These are phyloP conservation scores for Ferrisia virgata DNA, from an alignment of 2,888 invertebrate species.

Conservation along the genomic window DNA sequence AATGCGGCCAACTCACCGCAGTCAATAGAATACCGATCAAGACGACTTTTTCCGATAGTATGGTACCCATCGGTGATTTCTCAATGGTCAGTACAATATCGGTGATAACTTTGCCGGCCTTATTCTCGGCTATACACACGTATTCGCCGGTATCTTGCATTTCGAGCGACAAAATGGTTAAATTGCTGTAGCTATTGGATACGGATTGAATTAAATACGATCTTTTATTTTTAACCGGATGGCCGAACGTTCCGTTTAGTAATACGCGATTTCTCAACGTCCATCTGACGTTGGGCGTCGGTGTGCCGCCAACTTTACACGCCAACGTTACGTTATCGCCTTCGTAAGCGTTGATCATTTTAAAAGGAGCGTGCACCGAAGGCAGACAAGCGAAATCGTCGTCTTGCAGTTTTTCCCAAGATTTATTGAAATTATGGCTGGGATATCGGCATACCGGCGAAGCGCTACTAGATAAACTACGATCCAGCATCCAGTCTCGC, in stretches of 20 bases:
- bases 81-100: constrained; percentile 69
- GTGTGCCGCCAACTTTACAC: constrained; percentile 47
- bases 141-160: constrained; percentile 73
- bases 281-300: constrained; percentile 47
- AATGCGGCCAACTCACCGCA: constrained; percentile 45
- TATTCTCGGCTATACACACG: constrained; percentile 75
- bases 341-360: constrained; percentile 64
- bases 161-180: constrained; percentile 70
- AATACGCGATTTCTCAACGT: constrained; percentile 51
- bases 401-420: constrained; percentile 73
- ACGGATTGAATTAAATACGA: constrained; percentile 60
- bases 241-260: constrained; percentile 53
- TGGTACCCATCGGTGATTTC: constrained; percentile 52
- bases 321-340: constrained; percentile 69
- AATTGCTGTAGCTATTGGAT: constrained; percentile 64
- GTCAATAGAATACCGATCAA: constrained; percentile 67
- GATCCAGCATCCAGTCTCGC: constrained; percentile 73
- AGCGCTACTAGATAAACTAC: constrained; percentile 71
- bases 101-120: constrained; percentile 72
- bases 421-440: constrained; percentile 61
- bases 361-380: constrained; percentile 62
- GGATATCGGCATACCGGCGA: constrained; percentile 71
- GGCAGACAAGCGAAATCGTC: constrained; percentile 80
- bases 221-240: constrained; percentile 54
- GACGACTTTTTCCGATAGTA: constrained; percentile 61